These are phyloP conservation scores for Lochmaea capreae DNA, from an alignment of 2,888 invertebrate genomes.

Conservation along the genomic window DNA sequence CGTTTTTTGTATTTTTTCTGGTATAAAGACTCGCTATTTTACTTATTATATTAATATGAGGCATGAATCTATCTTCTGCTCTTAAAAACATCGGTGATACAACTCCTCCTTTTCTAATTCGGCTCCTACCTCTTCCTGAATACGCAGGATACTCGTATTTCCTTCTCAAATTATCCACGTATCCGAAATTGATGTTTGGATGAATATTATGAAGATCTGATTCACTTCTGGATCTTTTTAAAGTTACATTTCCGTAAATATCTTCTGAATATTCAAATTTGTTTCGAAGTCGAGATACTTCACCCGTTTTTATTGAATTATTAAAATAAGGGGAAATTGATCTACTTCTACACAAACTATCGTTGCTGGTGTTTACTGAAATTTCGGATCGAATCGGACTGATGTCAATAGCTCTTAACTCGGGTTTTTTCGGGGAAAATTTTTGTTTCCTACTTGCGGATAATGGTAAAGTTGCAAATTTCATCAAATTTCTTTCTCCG, in stretches of 20 bases:
- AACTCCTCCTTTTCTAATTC: constrained; percentile 66
- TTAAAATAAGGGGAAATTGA: constrained; percentile 81
- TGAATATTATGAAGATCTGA: constrained; percentile 77
- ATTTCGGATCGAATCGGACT: constrained; percentile 62
- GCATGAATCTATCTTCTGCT: constrained; percentile 82
- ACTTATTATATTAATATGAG: constrained; percentile 90
- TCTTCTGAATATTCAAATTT: constrained; percentile 78
- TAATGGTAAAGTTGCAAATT: constrained; percentile 69
- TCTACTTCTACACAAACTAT: constrained; percentile 77
- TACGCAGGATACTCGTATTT: constrained; percentile 70
- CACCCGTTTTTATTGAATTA: constrained; percentile 80
- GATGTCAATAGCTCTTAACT: constrained; percentile 60
- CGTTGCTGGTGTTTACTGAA: constrained; percentile 71
- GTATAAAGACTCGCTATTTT: constrained; percentile 75
- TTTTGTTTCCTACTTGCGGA: constrained; percentile 65
- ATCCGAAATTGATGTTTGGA: constrained; percentile 66
- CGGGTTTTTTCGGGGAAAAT: constrained; percentile 65
- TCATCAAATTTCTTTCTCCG: constrained; percentile 76
- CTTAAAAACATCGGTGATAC: constrained; percentile 76
- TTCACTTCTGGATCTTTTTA: constrained; percentile 76
- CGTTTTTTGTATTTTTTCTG: constrained; percentile 57
- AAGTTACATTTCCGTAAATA: constrained; percentile 55
- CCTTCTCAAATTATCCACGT: constrained; percentile 72
- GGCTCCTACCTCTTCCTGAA: constrained; percentile 66
- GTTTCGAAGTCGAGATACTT: constrained; percentile 81